Conservation (phyloP, 2,113 vertebrate species). For the Nettapus auritus region DNA sequence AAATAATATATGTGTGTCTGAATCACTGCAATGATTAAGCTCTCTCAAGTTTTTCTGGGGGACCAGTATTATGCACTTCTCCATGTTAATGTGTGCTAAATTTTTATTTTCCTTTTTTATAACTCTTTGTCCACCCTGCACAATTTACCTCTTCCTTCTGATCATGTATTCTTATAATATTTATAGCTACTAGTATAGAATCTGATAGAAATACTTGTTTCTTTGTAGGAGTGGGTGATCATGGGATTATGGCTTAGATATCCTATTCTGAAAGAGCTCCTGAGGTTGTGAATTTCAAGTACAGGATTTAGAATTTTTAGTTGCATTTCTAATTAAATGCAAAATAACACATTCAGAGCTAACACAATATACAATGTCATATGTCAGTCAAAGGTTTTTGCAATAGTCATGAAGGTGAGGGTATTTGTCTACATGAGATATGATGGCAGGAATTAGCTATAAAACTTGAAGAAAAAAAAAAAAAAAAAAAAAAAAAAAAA, state of each 20-base stretch:
- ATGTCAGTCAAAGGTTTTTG: neutral
- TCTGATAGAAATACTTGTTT: neutral
- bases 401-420: neutral
- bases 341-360: neutral
- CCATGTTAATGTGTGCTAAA: neutral
- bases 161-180: neutral
- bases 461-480: neutral
- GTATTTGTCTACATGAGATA: neutral
- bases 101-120: neutral
- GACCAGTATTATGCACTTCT: neutral
- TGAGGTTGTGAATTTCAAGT: neutral
- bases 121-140: neutral
- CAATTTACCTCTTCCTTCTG: neutral
- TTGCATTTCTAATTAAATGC: neutral
- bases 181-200: neutral
- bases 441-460: neutral
- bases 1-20: neutral
- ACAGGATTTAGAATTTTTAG: neutral
- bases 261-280: neutral
- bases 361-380: neutral
- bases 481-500: neutral
- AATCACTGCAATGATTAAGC: neutral
- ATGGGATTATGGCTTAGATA: neutral
- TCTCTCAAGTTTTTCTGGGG: rapidly evolving
- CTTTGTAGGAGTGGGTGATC: neutral